phyloP scores from a whole-genome alignment of 2,797 vertebrate species.

The Phalloptychus januarius region DNA sequence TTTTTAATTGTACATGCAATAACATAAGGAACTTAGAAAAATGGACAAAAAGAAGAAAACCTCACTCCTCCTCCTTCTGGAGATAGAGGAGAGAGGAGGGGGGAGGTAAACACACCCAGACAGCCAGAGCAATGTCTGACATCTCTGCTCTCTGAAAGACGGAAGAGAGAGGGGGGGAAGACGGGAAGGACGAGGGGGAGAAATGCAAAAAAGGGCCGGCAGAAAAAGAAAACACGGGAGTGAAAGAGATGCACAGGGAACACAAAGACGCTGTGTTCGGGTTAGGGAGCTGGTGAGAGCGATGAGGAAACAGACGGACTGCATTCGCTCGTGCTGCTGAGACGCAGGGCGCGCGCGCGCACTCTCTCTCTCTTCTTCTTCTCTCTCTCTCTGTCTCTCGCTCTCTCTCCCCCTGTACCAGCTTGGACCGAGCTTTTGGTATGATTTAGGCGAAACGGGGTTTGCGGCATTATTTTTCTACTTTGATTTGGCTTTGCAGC shows the following conservation, averaged over 20 bases:
- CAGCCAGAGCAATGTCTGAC: constrained; percentile 78
- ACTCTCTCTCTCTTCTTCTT: constrained; percentile 46
- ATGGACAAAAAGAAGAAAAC: constrained; percentile 24
- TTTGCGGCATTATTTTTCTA: constrained; percentile 23
- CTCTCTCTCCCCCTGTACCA: constrained; percentile 42
- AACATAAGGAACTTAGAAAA: constrained; percentile 25
- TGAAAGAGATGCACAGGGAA: constrained; percentile 68
- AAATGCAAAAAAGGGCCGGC: constrained; percentile 46
- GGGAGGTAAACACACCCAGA: constrained; percentile 73
- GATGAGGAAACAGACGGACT: constrained; percentile 72
- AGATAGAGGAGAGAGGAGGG: constrained; percentile 58
- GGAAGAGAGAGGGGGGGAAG: constrained; percentile 58
- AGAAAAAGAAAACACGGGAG: constrained; percentile 26
- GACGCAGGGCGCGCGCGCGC: constrained; percentile 52
- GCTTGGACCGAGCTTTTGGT: constrained; percentile 61
- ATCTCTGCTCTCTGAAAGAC: constrained; percentile 68
- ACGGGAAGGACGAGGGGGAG: constrained; percentile 27
- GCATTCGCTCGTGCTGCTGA: constrained; percentile 58
- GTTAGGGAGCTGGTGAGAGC: constrained; percentile 73
- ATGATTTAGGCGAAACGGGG: constrained; percentile 53
- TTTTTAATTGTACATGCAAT: constrained; percentile 39
- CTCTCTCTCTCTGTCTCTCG: background rate
- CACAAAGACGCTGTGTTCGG: constrained; percentile 75
- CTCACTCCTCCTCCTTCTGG: constrained; percentile 35
- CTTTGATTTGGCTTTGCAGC: constrained; percentile 64